A percentile compares a stretch with the other conserved stretches of the same genome.
Conservation (phyloP, 2,888 invertebrate genomes). For the Sipha maydis region DNA sequence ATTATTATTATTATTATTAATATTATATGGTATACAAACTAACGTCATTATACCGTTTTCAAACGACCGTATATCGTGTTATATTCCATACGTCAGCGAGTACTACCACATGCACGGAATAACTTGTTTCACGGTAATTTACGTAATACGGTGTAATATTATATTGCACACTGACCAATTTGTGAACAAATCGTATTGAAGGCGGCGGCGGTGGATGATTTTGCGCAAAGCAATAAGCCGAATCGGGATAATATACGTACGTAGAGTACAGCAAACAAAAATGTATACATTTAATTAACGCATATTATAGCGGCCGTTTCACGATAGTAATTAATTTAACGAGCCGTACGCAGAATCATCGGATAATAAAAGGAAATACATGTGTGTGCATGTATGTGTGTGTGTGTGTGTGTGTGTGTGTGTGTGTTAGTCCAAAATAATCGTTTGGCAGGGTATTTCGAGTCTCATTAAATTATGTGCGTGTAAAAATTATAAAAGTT, state of each 20-base stretch:
- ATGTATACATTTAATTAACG: neutral
- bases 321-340: neutral
- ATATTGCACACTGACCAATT: neutral
- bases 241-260: neutral
- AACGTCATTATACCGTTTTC: neutral
- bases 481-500: no score
- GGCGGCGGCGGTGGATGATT: neutral
- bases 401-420: no score
- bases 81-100: neutral
- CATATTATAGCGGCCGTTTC: neutral
- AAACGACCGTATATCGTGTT: neutral
- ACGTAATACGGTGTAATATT: neutral
- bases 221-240: neutral
- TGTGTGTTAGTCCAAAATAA: no score
- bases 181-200: neutral
- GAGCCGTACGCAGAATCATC: neutral
- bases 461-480: no score
- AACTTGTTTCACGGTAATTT: neutral
- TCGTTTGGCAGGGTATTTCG: no score
- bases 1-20: no score
- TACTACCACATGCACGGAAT: neutral
- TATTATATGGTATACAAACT: neutral
- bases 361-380: neutral
- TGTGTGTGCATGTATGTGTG: neutral
- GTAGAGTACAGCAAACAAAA: neutral